Conservation (phyloP, 2,113 vertebrate species). For the Machaerirhynchus nigripectus region DNA sequence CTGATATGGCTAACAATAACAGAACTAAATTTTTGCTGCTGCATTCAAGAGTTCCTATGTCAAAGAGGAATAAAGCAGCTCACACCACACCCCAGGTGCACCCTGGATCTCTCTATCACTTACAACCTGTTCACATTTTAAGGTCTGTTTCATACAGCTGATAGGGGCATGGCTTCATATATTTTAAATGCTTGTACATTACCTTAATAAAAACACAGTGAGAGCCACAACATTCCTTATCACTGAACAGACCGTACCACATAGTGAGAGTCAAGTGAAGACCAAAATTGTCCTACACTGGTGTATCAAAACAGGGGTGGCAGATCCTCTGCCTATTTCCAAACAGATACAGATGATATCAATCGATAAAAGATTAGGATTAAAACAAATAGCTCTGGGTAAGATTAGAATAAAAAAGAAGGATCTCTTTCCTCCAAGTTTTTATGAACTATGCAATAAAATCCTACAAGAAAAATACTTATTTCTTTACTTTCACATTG, state of each 20-base stretch:
- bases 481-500: constrained; percentile 4
- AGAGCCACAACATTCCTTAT: not conserved
- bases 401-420: not conserved
- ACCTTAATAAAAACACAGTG: not conserved
- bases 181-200: not conserved
- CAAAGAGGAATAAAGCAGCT: not conserved
- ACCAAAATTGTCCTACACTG: not conserved
- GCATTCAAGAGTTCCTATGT: not conserved
- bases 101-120: not conserved
- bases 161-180: not conserved
- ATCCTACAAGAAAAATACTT: not conserved
- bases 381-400: not conserved
- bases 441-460: not conserved
- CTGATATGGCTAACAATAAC: not conserved
- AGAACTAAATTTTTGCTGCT: not conserved
- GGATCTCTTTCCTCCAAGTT: not conserved
- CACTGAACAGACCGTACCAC: not conserved
- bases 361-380: not conserved
- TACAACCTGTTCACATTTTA: not conserved
- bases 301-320: not conserved
- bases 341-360: not conserved
- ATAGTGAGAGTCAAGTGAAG: not conserved
- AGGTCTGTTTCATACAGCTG: not conserved
- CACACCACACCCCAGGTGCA: not conserved
- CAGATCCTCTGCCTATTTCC: not conserved